Percentiles rank a stretch among this genome's conserved stretches.
These are phyloP conservation scores for Puffinus mauretanicus DNA, from an alignment of 2,113 vertebrate genomes.

Conservation along the genomic window DNA sequence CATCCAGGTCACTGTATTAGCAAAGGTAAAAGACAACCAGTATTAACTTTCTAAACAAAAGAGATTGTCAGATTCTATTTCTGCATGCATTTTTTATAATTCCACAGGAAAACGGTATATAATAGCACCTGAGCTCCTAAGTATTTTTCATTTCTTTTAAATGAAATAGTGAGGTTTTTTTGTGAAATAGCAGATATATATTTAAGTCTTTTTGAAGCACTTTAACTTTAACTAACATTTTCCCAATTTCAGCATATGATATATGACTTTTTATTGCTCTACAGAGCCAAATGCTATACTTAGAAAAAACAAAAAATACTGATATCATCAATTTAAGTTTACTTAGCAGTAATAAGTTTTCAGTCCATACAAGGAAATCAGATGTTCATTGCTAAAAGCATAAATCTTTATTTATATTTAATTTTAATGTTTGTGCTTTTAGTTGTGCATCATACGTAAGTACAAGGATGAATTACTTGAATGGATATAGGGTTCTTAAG, in stretches of 20 bases:
- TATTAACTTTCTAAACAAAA: not conserved
- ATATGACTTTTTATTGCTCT: not conserved
- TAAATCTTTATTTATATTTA: not conserved
- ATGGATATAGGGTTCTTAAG: not conserved
- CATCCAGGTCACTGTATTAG: not conserved
- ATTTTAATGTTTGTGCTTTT: not conserved
- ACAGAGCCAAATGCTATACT: not conserved
- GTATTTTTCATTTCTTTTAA: not conserved
- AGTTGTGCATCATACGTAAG: not conserved
- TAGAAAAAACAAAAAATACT: not conserved
- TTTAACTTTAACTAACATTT: not conserved
- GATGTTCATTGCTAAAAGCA: not conserved
- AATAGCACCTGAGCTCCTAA: not conserved
- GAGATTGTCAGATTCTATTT: not conserved
- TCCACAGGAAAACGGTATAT: not conserved
- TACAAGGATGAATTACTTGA: not conserved
- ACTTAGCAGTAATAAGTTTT: not conserved
- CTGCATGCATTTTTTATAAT: not conserved
- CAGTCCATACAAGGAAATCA: not conserved
- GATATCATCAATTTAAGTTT: not conserved
- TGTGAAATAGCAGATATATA: not conserved
- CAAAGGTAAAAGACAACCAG: not conserved
- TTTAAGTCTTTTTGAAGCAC: not conserved
- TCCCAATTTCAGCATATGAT: not conserved
- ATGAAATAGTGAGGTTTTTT: not conserved